These are phyloP conservation scores for Stenopsyche tienmushanensis DNA, from an alignment of 1,140 invertebrate genomes.

Conservation along the genomic window DNA sequence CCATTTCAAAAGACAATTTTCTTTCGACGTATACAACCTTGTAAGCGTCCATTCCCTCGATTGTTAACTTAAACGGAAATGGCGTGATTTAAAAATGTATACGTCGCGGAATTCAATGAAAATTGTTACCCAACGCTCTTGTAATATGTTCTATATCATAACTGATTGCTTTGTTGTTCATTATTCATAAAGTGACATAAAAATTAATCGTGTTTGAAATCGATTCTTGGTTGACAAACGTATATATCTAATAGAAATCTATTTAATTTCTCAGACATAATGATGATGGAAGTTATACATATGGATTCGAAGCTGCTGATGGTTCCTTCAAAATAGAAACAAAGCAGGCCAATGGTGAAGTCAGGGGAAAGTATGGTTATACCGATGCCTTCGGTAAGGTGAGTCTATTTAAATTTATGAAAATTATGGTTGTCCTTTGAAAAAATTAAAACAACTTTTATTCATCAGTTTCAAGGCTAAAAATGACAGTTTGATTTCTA, in stretches of 20 bases:
- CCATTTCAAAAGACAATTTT: too few relatives aligned
- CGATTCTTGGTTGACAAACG: too few relatives aligned
- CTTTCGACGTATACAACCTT: background rate
- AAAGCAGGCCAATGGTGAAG: constrained; percentile 73
- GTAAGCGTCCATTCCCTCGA: background rate
- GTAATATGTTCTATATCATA: too few relatives aligned
- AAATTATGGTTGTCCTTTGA: background rate
- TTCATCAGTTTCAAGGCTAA: background rate
- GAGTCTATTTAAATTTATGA: constrained; percentile 25
- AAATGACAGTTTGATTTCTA: background rate
- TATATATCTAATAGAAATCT: background rate
- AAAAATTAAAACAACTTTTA: constrained; percentile 4
- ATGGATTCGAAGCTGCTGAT: constrained; percentile 81
- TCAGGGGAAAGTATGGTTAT: constrained; percentile 85
- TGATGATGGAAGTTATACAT: constrained; percentile 84
- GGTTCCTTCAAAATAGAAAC: constrained; percentile 86
- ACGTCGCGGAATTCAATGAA: too few relatives aligned
- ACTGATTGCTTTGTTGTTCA: too few relatives aligned
- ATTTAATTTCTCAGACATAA: constrained; percentile 65
- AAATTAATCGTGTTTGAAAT: too few relatives aligned
- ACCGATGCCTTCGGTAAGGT: constrained; percentile 74
- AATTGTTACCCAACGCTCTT: too few relatives aligned
- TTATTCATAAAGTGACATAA: too few relatives aligned
- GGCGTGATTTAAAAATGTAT: too few relatives aligned
- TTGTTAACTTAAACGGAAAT: too few relatives aligned